phyloP scores from a whole-genome alignment of 2,113 vertebrate genomes.

The Pseudopodoces humilis region DNA sequence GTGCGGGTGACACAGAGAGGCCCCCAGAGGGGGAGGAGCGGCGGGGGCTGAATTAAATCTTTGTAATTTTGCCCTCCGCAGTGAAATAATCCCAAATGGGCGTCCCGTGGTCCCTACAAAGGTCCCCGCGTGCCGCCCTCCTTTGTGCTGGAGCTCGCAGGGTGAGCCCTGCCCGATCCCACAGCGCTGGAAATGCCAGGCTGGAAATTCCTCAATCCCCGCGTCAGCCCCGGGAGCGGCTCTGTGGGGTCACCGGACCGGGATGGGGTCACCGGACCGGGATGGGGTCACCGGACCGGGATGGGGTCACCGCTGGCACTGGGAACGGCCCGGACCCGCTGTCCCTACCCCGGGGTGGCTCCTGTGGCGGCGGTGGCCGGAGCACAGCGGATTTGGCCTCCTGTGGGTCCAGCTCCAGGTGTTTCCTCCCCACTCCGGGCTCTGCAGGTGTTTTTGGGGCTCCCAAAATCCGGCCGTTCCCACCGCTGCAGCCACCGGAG shows the following conservation, averaged over 20 bases:
- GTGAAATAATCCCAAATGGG: accelerated
- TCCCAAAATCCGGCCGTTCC: background rate
- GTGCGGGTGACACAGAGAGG: background rate
- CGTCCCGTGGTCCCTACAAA: accelerated
- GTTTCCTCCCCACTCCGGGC: background rate
- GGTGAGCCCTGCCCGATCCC: background rate
- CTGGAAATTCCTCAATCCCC: background rate
- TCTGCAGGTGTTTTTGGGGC: background rate
- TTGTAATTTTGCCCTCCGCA: background rate
- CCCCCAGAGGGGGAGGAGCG: accelerated
- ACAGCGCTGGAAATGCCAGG: background rate
- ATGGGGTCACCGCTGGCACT: background rate
- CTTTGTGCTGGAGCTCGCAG: accelerated
- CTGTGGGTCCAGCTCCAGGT: accelerated
- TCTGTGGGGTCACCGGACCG: background rate
- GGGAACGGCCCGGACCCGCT: background rate
- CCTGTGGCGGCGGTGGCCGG: accelerated
- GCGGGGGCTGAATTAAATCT: accelerated
- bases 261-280: background rate
- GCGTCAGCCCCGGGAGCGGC: background rate
- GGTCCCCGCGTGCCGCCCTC: background rate
- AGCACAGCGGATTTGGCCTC: background rate
- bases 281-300: background rate
- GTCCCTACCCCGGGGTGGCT: accelerated
- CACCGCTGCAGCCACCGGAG: accelerated